phyloP scores from a whole-genome alignment of 2,888 invertebrate species.

The Nycteola revayana region DNA sequence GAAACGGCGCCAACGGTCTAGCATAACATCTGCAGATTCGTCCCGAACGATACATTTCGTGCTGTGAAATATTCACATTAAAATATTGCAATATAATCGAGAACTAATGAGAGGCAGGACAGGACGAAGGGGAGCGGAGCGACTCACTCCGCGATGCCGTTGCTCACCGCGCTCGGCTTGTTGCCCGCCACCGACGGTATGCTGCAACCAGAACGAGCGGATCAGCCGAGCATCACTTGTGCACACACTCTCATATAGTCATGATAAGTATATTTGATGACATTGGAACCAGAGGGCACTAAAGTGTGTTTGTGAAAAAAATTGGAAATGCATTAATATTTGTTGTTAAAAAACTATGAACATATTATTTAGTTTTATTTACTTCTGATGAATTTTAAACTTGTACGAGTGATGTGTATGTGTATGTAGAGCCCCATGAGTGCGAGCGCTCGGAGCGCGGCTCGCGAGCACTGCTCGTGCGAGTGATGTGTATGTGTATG shows the following conservation, averaged over 20 bases:
- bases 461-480: not conserved
- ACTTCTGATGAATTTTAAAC: no score
- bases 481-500: no score
- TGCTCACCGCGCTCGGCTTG: constrained; percentile 50
- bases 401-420: no score
- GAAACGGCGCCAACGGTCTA: constrained; percentile 41
- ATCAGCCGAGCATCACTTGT: no score
- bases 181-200: constrained; percentile 35
- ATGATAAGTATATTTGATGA: no score
- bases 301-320: no score
- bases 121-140: constrained; percentile 1
- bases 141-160: constrained; percentile 60
- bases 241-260: no score
- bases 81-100: constrained; percentile 56
- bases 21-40: constrained; percentile 29
- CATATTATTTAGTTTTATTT: no score
- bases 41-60: constrained; percentile 65
- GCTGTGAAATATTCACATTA: constrained; percentile 72
- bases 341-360: no score
- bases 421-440: constrained; percentile 45
- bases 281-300: no score
- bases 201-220: no score
- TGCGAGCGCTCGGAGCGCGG: not conserved
- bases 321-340: no score
- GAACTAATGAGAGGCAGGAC: constrained; percentile 14